Evolutionary conservation across 2,797 vertebrate genomes (phyloP), one percentile per base, ranked within the genome.

Genomic region (Champsocephalus esox): DNA sequence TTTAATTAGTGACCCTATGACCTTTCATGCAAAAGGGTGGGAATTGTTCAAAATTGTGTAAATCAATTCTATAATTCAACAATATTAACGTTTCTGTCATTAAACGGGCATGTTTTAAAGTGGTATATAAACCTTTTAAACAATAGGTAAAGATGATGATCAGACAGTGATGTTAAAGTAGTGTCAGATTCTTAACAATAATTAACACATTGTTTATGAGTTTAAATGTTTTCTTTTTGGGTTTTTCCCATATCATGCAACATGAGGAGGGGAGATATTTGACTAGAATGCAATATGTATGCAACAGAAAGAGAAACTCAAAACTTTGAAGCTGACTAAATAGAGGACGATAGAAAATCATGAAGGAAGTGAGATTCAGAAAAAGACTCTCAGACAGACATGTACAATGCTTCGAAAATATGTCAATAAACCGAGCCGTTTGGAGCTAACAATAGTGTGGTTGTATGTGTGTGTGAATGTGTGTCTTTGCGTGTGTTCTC

Each of bases 361-460:
- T 32, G 43, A 67, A 69, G 81, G 80, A 89, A 81, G 75, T 60
- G 79, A 78, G 74, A 68, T 43, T 12, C 32, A 66, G 67, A 58
- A 69, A 78, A 75, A 78, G 58, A 78, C 60, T 62, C 19, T 49
- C 51, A 87, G 74, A 83, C 66, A 85, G 46, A 89, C 64, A 88
- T 38, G 59, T 62, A 89, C 86, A 88, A 82, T 82, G 82, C 74
- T 70, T 81, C 77, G 73, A 75, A 82, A 81, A 75, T 71, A 81
- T 87, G 86, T 89, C 89, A 92, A 91, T 87, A 92, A 90, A 91
- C 84, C 49, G 4, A 75, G 77, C 48, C 56, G 80, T 83, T 81
- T 73, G 66, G 62, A 28, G 77, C 70, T 72, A 90, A 93, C 90
- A 93, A 94, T 92, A 84, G 89, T 73, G 61, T 73, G 2, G 3